Percentiles rank a stretch among this genome's conserved stretches.
phyloP scores from a whole-genome alignment of 2,888 invertebrate genomes.

The Julus scandinavius region DNA sequence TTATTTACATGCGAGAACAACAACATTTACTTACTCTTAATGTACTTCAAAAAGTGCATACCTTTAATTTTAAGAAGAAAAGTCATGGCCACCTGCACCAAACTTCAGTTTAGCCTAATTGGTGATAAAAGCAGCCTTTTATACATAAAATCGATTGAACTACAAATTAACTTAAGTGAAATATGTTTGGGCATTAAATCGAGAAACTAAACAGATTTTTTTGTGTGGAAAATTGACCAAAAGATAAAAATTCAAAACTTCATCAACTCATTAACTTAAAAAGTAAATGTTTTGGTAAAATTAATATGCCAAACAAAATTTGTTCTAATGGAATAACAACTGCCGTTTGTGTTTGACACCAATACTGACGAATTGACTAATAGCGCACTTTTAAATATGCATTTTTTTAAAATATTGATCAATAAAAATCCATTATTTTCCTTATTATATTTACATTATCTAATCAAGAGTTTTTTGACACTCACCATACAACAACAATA shows the following conservation, averaged over 20 bases:
- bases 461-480: background rate
- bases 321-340: background rate
- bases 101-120: background rate
- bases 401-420: background rate
- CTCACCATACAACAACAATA: no score
- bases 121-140: background rate
- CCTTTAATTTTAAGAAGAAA: background rate
- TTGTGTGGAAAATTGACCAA: background rate
- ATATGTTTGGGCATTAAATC: no score
- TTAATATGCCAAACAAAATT: no score
- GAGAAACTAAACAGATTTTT: background rate
- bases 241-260: background rate
- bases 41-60: background rate
- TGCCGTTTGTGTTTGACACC: background rate
- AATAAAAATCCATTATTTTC: background rate
- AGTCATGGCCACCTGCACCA: background rate
- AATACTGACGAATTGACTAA: slow-evolving; percentile 25
- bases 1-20: background rate
- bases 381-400: background rate
- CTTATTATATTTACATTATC: background rate
- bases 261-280: background rate
- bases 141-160: background rate
- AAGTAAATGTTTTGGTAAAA: no score
- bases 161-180: no score
- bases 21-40: background rate